A percentile compares a stretch with the other conserved stretches of the same genome.
Evolutionary conservation across 2,113 vertebrate genomes (phyloP).

Genomic region (Chlamydotis undulata): DNA sequence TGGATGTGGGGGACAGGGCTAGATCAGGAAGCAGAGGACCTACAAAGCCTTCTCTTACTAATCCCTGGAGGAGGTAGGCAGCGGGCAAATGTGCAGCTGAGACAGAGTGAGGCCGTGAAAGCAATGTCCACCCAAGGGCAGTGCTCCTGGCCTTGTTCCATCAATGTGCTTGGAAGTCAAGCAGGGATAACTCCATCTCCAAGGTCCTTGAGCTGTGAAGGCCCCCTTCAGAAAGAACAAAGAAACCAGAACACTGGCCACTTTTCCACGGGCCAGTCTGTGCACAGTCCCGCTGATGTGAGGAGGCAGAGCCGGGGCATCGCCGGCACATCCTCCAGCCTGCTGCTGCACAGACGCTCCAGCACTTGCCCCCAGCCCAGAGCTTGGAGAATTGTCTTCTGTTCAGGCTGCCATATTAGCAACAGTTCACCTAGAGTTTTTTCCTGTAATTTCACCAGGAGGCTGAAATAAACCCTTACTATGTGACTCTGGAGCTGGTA

Average conservation of each 20-base stretch:
- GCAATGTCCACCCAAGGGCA: background rate
- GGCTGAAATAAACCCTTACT: background rate
- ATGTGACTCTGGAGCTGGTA: background rate
- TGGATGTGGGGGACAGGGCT: background rate
- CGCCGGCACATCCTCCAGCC: rapidly evolving
- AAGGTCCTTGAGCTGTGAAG: background rate
- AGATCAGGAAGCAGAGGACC: background rate
- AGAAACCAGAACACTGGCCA: background rate
- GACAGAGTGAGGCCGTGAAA: background rate
- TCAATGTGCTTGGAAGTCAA: background rate
- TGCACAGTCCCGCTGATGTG: background rate
- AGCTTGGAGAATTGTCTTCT: too few relatives aligned
- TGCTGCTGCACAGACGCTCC: background rate
- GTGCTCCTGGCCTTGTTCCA: background rate
- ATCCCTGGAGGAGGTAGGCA: background rate
- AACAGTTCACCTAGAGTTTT: background rate
- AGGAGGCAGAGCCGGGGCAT: background rate
- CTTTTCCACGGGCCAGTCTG: background rate
- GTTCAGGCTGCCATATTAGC: background rate
- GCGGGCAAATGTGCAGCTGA: background rate
- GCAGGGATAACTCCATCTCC: background rate
- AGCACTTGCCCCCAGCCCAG: background rate
- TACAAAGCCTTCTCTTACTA: background rate
- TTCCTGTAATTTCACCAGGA: background rate
- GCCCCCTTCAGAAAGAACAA: background rate